Conservation (phyloP, 2,888 invertebrate genomes). For the Hypena proboscidalis region DNA sequence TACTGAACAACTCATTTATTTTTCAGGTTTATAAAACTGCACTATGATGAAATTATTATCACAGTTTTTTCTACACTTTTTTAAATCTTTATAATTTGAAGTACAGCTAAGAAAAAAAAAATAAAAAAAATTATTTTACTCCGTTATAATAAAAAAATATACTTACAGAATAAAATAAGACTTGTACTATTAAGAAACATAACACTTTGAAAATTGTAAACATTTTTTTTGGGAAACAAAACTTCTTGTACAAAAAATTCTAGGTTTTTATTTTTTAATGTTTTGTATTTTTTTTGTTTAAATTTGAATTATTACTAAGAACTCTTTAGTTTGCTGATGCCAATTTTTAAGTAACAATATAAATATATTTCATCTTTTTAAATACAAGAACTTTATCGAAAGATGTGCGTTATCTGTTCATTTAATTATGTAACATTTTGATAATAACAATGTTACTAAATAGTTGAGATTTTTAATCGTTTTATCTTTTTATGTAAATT, state of each 20-base stretch:
- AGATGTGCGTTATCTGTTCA: constrained; percentile 12
- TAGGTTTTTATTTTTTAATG: not conserved
- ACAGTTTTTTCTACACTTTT: too few relatives aligned
- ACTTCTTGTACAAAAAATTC: too few relatives aligned
- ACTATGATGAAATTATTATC: too few relatives aligned
- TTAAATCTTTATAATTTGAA: too few relatives aligned
- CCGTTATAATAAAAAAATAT: not conserved
- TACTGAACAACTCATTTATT: too few relatives aligned
- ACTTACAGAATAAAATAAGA: constrained; percentile 26
- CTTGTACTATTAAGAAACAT: constrained; percentile 13
- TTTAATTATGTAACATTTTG: constrained; percentile 11
- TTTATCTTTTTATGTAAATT: too few relatives aligned
- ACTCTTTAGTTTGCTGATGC: not conserved
- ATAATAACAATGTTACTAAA: not conserved
- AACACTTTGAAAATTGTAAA: not conserved
- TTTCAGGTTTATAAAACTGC: too few relatives aligned
- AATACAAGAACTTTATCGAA: constrained; percentile 21
- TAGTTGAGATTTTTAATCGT: too few relatives aligned
- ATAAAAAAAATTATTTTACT: too few relatives aligned
- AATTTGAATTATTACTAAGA: not conserved
- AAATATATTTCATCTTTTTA: constrained; percentile 5
- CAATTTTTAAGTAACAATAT: not conserved
- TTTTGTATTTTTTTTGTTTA: too few relatives aligned
- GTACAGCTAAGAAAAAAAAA: too few relatives aligned
- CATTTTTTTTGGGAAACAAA: constrained; percentile 17